These are phyloP conservation scores for Camponotus floridanus DNA, from an alignment of 1,140 invertebrate genomes.

Conservation along the genomic window DNA sequence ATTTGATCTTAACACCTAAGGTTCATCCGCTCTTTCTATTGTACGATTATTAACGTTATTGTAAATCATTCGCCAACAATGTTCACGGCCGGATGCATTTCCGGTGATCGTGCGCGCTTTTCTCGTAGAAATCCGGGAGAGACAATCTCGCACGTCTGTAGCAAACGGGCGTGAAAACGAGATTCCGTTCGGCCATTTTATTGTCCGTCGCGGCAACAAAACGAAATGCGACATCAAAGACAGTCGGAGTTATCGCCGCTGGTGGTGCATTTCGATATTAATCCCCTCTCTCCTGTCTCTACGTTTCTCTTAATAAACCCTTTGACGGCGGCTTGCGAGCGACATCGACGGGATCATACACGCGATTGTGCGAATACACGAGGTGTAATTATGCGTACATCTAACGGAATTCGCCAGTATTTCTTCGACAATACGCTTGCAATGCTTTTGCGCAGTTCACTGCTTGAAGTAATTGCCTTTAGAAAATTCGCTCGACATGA, in stretches of 20 bases:
- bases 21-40: background rate
- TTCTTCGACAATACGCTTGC: background rate
- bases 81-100: background rate
- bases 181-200: slow-evolving; percentile 76
- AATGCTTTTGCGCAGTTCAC: background rate
- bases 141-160: slow-evolving; percentile 57
- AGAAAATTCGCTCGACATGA: background rate
- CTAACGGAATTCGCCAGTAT: background rate
- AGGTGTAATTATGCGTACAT: slow-evolving; percentile 12
- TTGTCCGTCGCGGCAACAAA: slow-evolving; percentile 77
- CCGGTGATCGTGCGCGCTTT: background rate
- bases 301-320: slow-evolving; percentile 60
- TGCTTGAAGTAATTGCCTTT: slow-evolving; percentile 2
- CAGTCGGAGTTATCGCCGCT: slow-evolving; percentile 77
- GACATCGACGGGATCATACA: background rate
- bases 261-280: slow-evolving; percentile 77
- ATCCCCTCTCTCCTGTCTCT: slow-evolving; percentile 33
- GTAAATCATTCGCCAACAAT: background rate
- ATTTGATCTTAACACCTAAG: background rate
- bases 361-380: slow-evolving; percentile 5
- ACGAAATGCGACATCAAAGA: slow-evolving; percentile 78
- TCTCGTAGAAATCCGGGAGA: slow-evolving; percentile 61
- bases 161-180: slow-evolving; percentile 74
- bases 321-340: slow-evolving; percentile 33
- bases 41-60: slow-evolving; percentile 19